These are phyloP conservation scores for Drosophila parvula DNA, from an alignment of 1,140 invertebrate genomes.

Conservation along the genomic window DNA sequence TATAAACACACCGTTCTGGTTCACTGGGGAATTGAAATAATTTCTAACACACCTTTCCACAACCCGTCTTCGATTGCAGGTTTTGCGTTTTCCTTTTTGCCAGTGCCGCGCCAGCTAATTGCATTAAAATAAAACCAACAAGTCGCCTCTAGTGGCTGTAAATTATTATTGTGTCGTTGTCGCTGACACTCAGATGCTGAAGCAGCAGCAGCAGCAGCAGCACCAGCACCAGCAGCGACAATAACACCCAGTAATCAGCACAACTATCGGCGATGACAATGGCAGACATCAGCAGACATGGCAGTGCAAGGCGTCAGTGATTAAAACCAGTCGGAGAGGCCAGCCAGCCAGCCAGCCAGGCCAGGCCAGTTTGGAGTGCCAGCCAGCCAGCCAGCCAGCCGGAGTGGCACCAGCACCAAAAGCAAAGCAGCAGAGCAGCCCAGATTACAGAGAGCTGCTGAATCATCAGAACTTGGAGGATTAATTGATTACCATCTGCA, in stretches of 20 bases:
- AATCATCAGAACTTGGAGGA: slow-evolving; percentile 38
- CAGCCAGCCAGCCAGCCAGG: slow-evolving; percentile 37
- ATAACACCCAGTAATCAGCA: slow-evolving; percentile 49
- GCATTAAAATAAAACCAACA: slow-evolving; percentile 63
- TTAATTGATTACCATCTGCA: slow-evolving; percentile 22
- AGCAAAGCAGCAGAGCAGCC: slow-evolving; percentile 20
- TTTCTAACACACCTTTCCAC: slow-evolving; percentile 49
- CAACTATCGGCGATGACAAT: slow-evolving; percentile 63
- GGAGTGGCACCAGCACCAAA: slow-evolving; percentile 60
- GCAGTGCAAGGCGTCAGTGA: slow-evolving; percentile 75
- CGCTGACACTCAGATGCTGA: slow-evolving; percentile 45
- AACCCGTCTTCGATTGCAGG: slow-evolving; percentile 55
- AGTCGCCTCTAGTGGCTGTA: slow-evolving; percentile 36
- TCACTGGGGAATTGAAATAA: slow-evolving; percentile 27
- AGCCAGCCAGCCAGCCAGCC: slow-evolving; percentile 49
- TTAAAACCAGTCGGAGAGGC: slow-evolving; percentile 75
- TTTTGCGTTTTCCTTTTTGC: slow-evolving; percentile 72
- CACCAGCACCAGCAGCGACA: slow-evolving; percentile 47
- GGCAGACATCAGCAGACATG: slow-evolving; percentile 73
- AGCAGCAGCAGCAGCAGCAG: slow-evolving; percentile 40
- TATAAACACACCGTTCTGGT: neutral
- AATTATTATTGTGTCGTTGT: slow-evolving; percentile 65
- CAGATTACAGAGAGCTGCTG: slow-evolving; percentile 16
- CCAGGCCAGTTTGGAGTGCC: slow-evolving; percentile 29
- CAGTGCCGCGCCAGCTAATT: slow-evolving; percentile 56